Conservation (phyloP, 92 coral and sea anemone species). For the Zoanthus solanderi region DNA sequence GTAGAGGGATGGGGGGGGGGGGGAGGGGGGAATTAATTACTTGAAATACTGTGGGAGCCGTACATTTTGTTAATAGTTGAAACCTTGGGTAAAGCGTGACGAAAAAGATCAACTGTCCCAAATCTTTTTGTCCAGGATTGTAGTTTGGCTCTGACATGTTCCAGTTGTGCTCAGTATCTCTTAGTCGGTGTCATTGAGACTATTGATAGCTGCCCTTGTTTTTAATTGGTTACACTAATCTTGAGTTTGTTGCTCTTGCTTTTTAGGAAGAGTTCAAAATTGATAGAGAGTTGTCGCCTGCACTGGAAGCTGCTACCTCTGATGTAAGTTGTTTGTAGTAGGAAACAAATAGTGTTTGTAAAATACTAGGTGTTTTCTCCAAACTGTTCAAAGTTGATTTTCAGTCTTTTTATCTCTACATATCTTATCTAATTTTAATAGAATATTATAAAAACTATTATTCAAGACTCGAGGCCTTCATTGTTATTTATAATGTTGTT, state of each 20-base stretch:
- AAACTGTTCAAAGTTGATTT: not conserved
- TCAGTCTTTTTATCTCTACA: not conserved
- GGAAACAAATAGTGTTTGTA: not conserved
- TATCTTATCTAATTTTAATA: too few species aligned
- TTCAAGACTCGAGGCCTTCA: too few species aligned
- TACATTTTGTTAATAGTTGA: too few species aligned
- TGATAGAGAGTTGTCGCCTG: slow-evolving; percentile 79
- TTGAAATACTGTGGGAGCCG: too few species aligned
- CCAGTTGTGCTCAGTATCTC: not conserved
- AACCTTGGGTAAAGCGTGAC: too few species aligned
- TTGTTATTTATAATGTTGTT: too few species aligned
- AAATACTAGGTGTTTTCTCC: not conserved
- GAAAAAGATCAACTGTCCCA: too few species aligned
- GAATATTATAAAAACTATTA: too few species aligned
- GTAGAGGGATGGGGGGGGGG: too few species aligned
- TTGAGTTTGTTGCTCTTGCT: not conserved
- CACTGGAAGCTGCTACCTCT: slow-evolving; percentile 94
- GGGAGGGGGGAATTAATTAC: too few species aligned
- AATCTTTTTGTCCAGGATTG: too few species aligned
- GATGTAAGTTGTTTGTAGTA: slow-evolving; percentile 64
- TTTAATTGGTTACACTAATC: not conserved
- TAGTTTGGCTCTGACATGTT: too few species aligned
- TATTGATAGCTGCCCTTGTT: not conserved
- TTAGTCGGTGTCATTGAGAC: not conserved
- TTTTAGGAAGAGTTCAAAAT: slow-evolving; percentile 80